A percentile compares a stretch with the other conserved stretches of the same genome.
Conservation (phyloP, 2,888 invertebrate genomes). For the Hypsopygia costalis region DNA sequence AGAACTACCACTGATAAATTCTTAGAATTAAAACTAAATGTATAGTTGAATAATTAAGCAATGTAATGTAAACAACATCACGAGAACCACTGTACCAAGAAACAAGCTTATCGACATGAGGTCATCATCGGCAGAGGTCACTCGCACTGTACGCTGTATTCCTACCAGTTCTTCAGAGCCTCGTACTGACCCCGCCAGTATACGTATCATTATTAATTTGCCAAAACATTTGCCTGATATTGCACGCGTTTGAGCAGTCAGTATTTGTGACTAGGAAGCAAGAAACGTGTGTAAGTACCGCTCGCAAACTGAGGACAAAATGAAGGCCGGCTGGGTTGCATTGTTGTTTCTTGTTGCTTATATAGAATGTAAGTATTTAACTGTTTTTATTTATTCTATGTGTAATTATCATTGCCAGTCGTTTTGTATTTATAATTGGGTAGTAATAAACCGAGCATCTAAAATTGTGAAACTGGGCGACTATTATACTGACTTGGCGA, state of each 20-base stretch:
- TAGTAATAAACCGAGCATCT: too few species aligned
- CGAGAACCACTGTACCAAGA: constrained; percentile 8
- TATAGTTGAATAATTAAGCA: too few species aligned
- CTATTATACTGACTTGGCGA: too few species aligned
- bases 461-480: too few species aligned
- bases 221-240: constrained; percentile 1
- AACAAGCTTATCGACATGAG: constrained; percentile 7
- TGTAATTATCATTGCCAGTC: too few species aligned
- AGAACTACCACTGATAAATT: too few species aligned
- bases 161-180: neutral
- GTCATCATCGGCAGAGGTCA: constrained; percentile 3
- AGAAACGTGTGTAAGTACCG: constrained; percentile 11
- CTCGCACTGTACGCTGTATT: neutral
- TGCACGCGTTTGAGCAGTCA: constrained; percentile 9
- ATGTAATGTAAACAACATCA: neutral
- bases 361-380: constrained; percentile 55
- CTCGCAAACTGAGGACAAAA: constrained; percentile 28
- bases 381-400: constrained; percentile 5
- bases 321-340: constrained; percentile 49
- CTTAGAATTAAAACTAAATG: too few species aligned
- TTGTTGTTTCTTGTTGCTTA: constrained; percentile 50
- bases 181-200: constrained; percentile 3
- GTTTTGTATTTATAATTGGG: too few species aligned
- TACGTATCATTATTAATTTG: constrained; percentile 1
- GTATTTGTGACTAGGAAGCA: constrained; percentile 12